Percentiles rank a stretch among this genome's conserved stretches.
These are phyloP conservation scores for Ammospiza maritima DNA, from an alignment of 2,797 vertebrate species.

Conservation along the genomic window DNA sequence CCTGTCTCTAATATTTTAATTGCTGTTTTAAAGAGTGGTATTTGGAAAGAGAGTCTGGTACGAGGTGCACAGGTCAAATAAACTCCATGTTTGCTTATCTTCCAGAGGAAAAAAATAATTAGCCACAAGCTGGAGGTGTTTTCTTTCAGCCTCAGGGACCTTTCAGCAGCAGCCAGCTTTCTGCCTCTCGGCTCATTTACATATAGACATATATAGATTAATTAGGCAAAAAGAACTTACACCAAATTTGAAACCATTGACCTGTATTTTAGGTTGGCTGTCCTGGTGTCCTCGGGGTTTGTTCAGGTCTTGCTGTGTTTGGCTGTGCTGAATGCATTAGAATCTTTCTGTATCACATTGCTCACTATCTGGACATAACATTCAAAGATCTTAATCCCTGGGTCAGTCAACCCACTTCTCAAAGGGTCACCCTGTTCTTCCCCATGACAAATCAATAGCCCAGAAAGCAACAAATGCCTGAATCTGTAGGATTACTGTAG, in stretches of 20 bases:
- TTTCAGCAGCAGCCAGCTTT: neutral
- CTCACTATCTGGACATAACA: neutral
- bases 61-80: conserved; percentile 32
- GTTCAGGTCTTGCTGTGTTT: neutral
- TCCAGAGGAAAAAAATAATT: conserved; percentile 30
- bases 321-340: neutral
- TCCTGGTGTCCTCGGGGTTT: neutral
- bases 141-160: neutral
- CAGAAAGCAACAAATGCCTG: neutral
- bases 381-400: neutral
- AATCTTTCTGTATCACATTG: neutral
- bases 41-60: neutral
- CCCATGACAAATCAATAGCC: neutral
- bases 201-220: neutral
- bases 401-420: neutral
- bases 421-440: accelerated
- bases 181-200: neutral
- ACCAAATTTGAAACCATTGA: neutral
- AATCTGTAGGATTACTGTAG: neutral
- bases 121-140: conserved; percentile 19
- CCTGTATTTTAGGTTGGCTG: neutral
- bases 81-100: conserved; percentile 37
- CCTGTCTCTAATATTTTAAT: neutral
- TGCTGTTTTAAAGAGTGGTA: neutral
- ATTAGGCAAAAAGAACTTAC: conserved; percentile 12